A percentile compares a stretch with the other conserved stretches of the same genome.
Evolutionary conservation across 2,797 vertebrate genomes (phyloP).

Genomic region (Philypnodon macrostomus): DNA sequence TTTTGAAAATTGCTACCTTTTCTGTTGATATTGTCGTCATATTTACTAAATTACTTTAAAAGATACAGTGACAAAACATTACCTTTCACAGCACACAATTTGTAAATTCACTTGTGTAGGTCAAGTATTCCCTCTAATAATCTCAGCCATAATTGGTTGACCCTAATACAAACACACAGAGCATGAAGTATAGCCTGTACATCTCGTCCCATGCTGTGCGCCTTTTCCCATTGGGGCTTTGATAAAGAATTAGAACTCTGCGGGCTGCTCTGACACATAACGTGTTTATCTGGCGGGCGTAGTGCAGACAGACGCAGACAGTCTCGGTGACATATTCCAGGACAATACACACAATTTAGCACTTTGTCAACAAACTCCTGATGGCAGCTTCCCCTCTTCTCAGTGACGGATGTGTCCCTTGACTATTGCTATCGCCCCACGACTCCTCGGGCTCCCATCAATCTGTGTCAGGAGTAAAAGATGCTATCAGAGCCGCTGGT

Average conservation of each 20-base stretch:
- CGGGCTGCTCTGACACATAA: slow-evolving; percentile 18
- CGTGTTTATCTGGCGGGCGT: slow-evolving; percentile 37
- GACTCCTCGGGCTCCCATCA: slow-evolving; percentile 50
- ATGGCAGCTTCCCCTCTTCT: slow-evolving; percentile 30
- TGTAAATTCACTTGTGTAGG: slow-evolving; percentile 1
- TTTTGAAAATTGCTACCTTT: too few relatives aligned
- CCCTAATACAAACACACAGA: slow-evolving; percentile 20
- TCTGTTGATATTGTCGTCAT: neutral
- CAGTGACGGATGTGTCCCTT: slow-evolving; percentile 38
- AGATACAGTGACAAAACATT: neutral
- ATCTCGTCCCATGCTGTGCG: slow-evolving; percentile 1
- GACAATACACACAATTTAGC: slow-evolving; percentile 63
- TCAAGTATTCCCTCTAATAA: slow-evolving; percentile 8
- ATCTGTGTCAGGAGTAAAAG: slow-evolving; percentile 59
- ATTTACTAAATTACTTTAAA: too few relatives aligned
- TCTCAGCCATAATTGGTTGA: slow-evolving; percentile 5
- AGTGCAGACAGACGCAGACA: slow-evolving; percentile 31
- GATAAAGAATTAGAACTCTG: slow-evolving; percentile 27
- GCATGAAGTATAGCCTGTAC: neutral
- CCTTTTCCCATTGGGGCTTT: slow-evolving; percentile 21
- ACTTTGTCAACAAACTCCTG: slow-evolving; percentile 59
- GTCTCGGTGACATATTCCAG: slow-evolving; percentile 60
- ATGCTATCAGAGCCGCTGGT: slow-evolving; percentile 59
- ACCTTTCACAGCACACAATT: neutral
- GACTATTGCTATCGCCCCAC: slow-evolving; percentile 51